phyloP scores from a whole-genome alignment of 2,888 invertebrate genomes.

The Poecilobothrus nobilitatus region DNA sequence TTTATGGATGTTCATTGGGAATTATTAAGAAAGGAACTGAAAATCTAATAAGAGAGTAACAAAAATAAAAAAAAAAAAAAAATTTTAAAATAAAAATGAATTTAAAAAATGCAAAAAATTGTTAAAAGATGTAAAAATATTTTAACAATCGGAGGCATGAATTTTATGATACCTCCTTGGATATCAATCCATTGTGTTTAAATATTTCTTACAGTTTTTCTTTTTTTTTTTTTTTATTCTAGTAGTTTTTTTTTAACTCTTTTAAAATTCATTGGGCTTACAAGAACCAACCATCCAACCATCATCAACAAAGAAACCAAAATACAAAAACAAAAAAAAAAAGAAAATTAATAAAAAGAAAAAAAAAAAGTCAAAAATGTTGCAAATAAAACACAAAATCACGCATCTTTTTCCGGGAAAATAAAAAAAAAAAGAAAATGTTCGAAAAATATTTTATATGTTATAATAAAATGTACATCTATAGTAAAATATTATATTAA shows the following conservation, averaged over 20 bases:
- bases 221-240: no score
- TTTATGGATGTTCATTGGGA: background rate
- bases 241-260: background rate
- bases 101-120: background rate
- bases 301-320: background rate
- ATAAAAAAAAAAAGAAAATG: background rate
- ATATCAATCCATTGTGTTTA: constrained; percentile 1
- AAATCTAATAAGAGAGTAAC: no score
- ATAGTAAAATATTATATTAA: no score
- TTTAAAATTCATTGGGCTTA: background rate
- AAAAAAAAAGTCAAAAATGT: background rate
- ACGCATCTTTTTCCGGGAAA: constrained; percentile 6
- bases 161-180: constrained; percentile 6
- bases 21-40: background rate
- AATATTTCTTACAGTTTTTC: background rate
- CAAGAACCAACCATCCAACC: background rate
- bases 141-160: constrained; percentile 6
- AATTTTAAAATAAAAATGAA: no score
- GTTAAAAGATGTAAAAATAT: constrained; percentile 4
- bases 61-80: no score
- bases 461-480: background rate
- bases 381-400: constrained; percentile 1
- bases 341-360: background rate
- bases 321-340: no score
- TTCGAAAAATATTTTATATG: background rate